Evolutionary conservation across 1,140 invertebrate genomes (phyloP).

Genomic region (Chionoecetes opilio): DNA sequence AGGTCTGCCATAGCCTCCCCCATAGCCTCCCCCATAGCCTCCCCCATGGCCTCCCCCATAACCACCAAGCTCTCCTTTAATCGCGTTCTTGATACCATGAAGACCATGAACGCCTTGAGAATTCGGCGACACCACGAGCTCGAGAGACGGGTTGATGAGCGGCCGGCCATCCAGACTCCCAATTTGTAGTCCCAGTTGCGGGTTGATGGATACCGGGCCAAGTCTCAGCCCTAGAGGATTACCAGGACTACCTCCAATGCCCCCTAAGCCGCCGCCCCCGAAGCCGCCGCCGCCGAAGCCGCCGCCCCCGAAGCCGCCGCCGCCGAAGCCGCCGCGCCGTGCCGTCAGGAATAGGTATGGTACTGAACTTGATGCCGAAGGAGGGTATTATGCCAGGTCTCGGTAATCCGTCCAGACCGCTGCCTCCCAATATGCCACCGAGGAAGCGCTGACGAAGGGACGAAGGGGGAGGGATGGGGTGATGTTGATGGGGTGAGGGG

Average conservation of each 20-base stretch:
- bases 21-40: neutral
- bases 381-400: slow-evolving; percentile 52
- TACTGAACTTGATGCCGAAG: slow-evolving; percentile 71
- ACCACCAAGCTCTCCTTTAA: neutral
- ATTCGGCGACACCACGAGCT: slow-evolving; percentile 78
- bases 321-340: neutral
- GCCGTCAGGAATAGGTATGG: slow-evolving; percentile 47
- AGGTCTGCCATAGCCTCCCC: neutral
- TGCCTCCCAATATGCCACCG: slow-evolving; percentile 53
- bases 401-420: slow-evolving; percentile 63
- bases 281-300: slow-evolving; percentile 42
- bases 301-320: neutral
- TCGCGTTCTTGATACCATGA: slow-evolving; percentile 44
- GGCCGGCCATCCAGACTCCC: slow-evolving; percentile 69
- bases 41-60: too few species aligned
- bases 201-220: slow-evolving; percentile 77
- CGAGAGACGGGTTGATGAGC: slow-evolving; percentile 73
- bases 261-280: slow-evolving; percentile 23
- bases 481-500: slow-evolving; percentile 41
- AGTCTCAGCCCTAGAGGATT: slow-evolving; percentile 78
- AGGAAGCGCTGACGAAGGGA: slow-evolving; percentile 64
- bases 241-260: neutral
- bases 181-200: slow-evolving; percentile 77
- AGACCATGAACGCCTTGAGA: slow-evolving; percentile 67
- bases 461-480: neutral